A percentile compares a stretch with the other conserved stretches of the same genome.
phyloP scores from a whole-genome alignment of 2,888 invertebrate genomes.

The Priocnemis perturbator region DNA sequence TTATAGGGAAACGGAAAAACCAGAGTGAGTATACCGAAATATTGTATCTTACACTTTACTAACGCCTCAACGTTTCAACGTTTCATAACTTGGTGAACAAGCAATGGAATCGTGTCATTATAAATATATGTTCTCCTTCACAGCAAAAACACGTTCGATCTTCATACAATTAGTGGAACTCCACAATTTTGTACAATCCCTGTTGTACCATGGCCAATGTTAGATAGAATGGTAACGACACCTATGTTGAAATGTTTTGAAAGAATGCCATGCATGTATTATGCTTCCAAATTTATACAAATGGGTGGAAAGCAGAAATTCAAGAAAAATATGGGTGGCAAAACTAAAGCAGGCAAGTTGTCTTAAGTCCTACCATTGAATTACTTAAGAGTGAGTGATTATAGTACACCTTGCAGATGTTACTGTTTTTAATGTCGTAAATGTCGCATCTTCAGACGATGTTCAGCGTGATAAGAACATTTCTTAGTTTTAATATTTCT shows the following conservation, averaged over 20 bases:
- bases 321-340: background rate
- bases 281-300: constrained; percentile 16
- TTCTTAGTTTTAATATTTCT: background rate
- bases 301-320: constrained; percentile 4
- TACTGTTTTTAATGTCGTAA: background rate
- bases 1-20: constrained; percentile 49
- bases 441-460: no score
- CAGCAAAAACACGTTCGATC: constrained; percentile 59
- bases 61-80: background rate
- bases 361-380: no score
- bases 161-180: constrained; percentile 48
- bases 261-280: constrained; percentile 63
- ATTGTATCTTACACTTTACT: background rate
- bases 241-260: constrained; percentile 47
- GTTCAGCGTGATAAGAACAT: no score
- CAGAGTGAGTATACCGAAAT: constrained; percentile 34
- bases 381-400: background rate
- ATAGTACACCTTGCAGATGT: background rate
- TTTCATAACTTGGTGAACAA: background rate
- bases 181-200: constrained; percentile 46
- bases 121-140: constrained; percentile 17
- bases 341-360: background rate
- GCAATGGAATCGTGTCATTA: background rate
- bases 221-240: constrained; percentile 58
- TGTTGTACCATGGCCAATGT: constrained; percentile 55